phyloP scores from a whole-genome alignment of 2,797 vertebrate species.

The Octomys mimax region DNA sequence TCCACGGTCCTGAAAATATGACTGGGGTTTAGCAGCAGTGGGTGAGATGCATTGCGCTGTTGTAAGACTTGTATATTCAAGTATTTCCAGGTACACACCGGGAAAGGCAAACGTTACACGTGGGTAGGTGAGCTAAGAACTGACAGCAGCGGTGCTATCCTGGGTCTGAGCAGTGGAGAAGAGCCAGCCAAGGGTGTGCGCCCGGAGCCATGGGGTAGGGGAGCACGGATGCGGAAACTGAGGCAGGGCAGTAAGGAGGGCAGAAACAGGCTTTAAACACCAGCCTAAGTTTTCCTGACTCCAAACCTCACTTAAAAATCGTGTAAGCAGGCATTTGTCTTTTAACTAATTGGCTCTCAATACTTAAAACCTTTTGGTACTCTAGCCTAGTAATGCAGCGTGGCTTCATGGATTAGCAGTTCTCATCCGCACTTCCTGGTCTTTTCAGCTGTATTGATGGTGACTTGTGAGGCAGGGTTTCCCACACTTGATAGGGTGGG shows the following conservation, averaged over 20 bases:
- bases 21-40: no score
- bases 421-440: neutral
- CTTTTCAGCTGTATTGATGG: neutral
- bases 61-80: neutral
- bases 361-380: neutral
- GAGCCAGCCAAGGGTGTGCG: no score
- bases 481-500: neutral
- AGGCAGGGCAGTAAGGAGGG: neutral
- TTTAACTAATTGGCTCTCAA: neutral
- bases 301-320: neutral
- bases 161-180: neutral
- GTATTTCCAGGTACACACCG: neutral
- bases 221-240: no score
- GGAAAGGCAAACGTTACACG: neutral
- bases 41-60: neutral
- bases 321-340: neutral
- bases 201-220: accelerated
- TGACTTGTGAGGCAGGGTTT: neutral
- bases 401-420: neutral
- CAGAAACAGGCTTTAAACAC: neutral
- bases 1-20: slow-evolving; percentile 23
- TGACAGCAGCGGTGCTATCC: neutral
- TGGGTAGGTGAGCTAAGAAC: no score
- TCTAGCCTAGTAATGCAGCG: neutral
- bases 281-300: neutral